A percentile compares a stretch with the other conserved stretches of the same genome.
These are phyloP conservation scores for Lichenostomus cassidix DNA, from an alignment of 2,113 vertebrate species.

Conservation along the genomic window DNA sequence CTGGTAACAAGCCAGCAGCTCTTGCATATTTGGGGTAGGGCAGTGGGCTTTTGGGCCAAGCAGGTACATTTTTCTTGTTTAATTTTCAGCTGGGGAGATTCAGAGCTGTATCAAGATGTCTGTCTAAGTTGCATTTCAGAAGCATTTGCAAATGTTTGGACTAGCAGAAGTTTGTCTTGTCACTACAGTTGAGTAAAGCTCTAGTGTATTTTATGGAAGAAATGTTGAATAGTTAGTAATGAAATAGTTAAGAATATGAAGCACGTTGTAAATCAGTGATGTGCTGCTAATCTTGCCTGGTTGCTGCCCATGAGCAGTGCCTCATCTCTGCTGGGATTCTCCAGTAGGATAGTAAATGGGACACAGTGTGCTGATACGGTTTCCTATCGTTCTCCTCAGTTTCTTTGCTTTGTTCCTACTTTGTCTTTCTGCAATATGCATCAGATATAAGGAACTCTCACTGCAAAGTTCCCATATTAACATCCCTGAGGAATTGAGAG, in stretches of 20 bases:
- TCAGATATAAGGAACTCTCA: neutral
- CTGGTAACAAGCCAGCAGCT: neutral
- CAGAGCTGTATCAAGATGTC: neutral
- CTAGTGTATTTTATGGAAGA: neutral
- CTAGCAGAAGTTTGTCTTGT: neutral
- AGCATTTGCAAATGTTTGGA: neutral
- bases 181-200: neutral
- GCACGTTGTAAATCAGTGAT: rapidly evolving
- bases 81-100: neutral
- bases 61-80: neutral
- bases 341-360: neutral
- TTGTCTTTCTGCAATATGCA: neutral
- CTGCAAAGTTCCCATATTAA: neutral
- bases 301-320: neutral
- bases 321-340: neutral
- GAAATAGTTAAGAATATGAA: neutral
- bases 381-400: neutral
- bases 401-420: neutral
- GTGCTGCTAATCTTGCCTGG: neutral
- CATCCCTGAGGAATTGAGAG: neutral
- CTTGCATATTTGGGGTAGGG: neutral
- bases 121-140: neutral
- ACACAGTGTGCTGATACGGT: neutral
- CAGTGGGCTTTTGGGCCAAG: neutral
- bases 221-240: neutral